phyloP scores from a whole-genome alignment of 2,888 invertebrate species.

The Schizaphis graminum region DNA sequence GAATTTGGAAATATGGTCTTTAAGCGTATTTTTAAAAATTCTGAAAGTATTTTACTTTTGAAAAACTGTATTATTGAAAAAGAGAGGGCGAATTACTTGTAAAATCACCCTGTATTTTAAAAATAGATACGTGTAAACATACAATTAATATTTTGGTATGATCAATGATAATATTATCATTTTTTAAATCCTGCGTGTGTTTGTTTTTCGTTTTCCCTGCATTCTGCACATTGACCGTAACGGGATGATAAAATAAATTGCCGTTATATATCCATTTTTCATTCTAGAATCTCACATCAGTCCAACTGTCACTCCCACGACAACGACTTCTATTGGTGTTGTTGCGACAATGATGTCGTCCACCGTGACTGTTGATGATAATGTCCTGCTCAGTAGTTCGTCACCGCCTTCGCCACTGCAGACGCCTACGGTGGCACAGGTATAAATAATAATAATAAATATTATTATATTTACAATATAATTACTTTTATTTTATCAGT shows the following conservation, averaged over 20 bases:
- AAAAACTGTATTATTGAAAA: too few relatives aligned
- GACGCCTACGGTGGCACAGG: neutral
- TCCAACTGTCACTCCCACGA: neutral
- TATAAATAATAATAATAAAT: neutral
- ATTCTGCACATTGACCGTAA: neutral
- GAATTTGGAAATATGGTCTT: too few relatives aligned
- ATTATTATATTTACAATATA: too few relatives aligned
- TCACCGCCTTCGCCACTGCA: neutral
- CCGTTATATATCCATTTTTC: conserved; percentile 21
- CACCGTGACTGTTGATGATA: neutral
- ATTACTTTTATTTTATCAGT: neutral
- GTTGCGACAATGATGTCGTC: neutral
- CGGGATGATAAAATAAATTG: neutral
- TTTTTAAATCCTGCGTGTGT: neutral
- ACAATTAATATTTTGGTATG: neutral
- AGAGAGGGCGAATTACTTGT: too few relatives aligned
- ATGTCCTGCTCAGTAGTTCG: neutral
- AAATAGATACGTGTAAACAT: neutral
- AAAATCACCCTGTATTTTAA: neutral
- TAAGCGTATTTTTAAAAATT: too few relatives aligned
- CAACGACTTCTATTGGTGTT: neutral
- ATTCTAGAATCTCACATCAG: conserved; percentile 20
- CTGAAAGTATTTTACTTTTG: too few relatives aligned
- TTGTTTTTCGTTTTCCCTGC: neutral
- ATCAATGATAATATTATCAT: conserved; percentile 18